Conservation (phyloP, 2,888 invertebrate species). For the Schizaphis graminum region DNA sequence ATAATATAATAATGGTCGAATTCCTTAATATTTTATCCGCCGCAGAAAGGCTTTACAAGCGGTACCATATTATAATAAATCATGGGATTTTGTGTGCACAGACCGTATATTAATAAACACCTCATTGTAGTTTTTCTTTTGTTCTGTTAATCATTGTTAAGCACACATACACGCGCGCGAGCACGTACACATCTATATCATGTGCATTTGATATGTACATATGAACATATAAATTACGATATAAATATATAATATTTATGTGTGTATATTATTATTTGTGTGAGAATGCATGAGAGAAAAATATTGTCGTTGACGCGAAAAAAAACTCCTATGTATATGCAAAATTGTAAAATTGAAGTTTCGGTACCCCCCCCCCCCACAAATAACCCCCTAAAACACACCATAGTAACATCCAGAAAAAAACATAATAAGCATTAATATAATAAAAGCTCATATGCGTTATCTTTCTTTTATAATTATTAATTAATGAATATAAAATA, state of each 20-base stretch:
- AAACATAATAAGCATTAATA: neutral
- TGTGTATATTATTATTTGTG: neutral
- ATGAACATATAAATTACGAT: constrained; percentile 24
- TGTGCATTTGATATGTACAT: constrained; percentile 41
- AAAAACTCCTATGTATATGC: neutral
- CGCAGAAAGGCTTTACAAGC: constrained; percentile 4
- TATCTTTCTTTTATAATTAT: neutral
- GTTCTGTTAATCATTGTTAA: constrained; percentile 50
- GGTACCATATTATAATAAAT: constrained; percentile 36
- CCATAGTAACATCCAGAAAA: neutral
- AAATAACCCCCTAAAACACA: too few relatives aligned
- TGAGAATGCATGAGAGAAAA: neutral
- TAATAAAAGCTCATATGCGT: neutral
- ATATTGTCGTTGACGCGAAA: neutral
- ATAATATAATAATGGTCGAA: constrained; percentile 11
- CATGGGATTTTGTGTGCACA: constrained; percentile 17
- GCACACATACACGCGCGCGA: neutral
- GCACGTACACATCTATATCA: neutral
- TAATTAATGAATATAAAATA: neutral
- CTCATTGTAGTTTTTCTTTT: constrained; percentile 59
- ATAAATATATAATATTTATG: neutral
- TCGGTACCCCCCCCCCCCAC: neutral
- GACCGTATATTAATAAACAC: constrained; percentile 57
- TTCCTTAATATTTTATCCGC: constrained; percentile 36
- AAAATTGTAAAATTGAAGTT: neutral